Base-by-base conservation (phyloP, 1,140 invertebrate species). In the Melipona quadrifasciata region DNA sequence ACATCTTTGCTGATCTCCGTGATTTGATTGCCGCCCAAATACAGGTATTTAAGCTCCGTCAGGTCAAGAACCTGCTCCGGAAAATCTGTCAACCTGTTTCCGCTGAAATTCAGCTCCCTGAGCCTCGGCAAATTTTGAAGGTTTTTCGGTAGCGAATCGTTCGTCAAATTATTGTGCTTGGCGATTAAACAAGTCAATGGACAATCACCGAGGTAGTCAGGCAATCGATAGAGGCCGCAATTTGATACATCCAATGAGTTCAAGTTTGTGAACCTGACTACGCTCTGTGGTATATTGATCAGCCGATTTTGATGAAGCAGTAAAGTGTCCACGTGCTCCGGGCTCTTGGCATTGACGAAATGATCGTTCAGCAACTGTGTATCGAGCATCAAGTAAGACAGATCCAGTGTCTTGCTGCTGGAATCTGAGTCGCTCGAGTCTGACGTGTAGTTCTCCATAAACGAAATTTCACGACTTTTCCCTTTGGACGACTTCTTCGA, bases 41-140 rank as follows among this genome's bases (percentile, higher is more conserved):
- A 99, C 14, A 99, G 95, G 91, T 97, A 98, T 94, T 96, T 97
- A 14, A 99, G 95, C 27, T 95, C 96, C 10, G 93, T 91, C 78
- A 99, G 93, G 85, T 99, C 97, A 51, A 98, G 96, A 73, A 99
- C 94, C 94, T 99, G 98, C 87, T 97, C 96, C 10, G 99, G 99
- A 92, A 99, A 97, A 51, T 96, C 95, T 24, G 96, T 97, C 53
- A 99, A 95, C 58, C 96, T 94, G 95, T 99, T 99, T 24, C 99
- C 99, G 94, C 98, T 98, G 24, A 99, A 95, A 95, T 99, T 99
- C 1, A 99, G 91, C 93, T 98, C 98, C 91, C 97, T 96, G 0
- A 99, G 94, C 8, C 92, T 94, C 64, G 92, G 90, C 64, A 95
- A 92, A 27, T 95, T 93, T 53, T 95, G 95, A 90, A 99, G 97